phyloP scores from a whole-genome alignment of 2,797 vertebrate genomes.

The Fratercula arctica region DNA sequence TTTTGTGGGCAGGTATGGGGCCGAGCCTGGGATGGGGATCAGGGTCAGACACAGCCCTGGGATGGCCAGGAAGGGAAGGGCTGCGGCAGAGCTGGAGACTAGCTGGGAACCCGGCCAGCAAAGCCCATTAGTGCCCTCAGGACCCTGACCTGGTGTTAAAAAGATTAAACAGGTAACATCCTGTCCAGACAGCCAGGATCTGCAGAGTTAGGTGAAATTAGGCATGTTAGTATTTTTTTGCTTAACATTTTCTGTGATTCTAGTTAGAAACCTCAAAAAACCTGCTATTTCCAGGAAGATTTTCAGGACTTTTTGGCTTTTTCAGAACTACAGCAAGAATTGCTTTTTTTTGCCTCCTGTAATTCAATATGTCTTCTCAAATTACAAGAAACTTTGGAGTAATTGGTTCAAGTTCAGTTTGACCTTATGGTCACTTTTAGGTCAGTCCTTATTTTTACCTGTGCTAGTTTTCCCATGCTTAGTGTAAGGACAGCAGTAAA shows the following conservation, averaged over 20 bases:
- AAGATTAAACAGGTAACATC: neutral
- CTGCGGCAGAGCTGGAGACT: neutral
- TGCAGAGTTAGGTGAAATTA: neutral
- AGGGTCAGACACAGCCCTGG: neutral
- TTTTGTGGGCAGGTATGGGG: neutral
- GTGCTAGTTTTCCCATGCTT: neutral
- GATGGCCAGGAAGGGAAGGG: neutral
- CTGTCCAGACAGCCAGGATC: neutral
- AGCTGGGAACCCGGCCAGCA: neutral
- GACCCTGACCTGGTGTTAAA: neutral
- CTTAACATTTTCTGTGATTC: neutral
- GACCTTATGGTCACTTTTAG: neutral
- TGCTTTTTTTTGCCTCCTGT: rapidly evolving
- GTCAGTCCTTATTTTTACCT: neutral
- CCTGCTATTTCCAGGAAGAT: neutral
- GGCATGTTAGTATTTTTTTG: neutral
- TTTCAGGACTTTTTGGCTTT: neutral
- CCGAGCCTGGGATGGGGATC: rapidly evolving
- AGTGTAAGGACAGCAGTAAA: neutral
- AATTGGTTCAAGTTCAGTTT: slow-evolving; percentile 14
- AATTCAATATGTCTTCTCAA: neutral
- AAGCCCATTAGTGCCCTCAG: neutral
- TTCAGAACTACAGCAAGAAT: neutral
- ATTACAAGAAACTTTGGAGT: neutral
- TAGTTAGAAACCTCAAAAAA: neutral